These are phyloP conservation scores for Lasioglossum calceatum DNA, from an alignment of 2,888 invertebrate genomes.

Conservation along the genomic window DNA sequence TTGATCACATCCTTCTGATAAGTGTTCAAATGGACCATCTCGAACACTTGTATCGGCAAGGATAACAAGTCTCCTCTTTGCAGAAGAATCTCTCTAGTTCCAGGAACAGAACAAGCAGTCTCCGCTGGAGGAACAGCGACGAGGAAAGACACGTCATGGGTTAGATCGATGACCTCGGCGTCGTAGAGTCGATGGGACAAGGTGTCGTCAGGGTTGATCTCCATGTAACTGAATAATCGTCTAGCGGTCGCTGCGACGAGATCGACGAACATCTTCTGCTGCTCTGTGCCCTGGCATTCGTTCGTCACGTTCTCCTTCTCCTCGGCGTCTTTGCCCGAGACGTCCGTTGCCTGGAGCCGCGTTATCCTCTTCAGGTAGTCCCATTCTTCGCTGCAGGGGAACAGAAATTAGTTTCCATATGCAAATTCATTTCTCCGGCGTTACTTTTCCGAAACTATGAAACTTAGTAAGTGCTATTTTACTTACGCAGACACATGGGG, in stretches of 20 bases:
- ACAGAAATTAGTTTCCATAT: background rate
- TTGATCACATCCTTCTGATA: slow-evolving; percentile 96
- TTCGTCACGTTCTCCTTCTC: slow-evolving; percentile 80
- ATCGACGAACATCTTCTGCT: slow-evolving; percentile 92
- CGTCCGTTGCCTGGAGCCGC: slow-evolving; percentile 82
- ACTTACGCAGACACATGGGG: slow-evolving; percentile 97
- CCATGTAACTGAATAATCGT: slow-evolving; percentile 92
- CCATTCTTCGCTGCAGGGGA: slow-evolving; percentile 96
- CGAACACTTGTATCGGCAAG: slow-evolving; percentile 96
- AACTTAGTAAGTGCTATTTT: background rate
- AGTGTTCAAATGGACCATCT: slow-evolving; percentile 97
- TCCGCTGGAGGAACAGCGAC: slow-evolving; percentile 97
- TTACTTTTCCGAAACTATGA: no score
- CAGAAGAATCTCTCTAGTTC: slow-evolving; percentile 93
- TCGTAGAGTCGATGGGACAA: slow-evolving; percentile 94
- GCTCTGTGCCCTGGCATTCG: slow-evolving; percentile 86
- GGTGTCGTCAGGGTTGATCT: slow-evolving; percentile 89
- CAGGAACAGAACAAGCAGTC: slow-evolving; percentile 95
- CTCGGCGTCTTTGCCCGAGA: slow-evolving; percentile 82
- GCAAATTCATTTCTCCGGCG: background rate
- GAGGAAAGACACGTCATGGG: slow-evolving; percentile 95
- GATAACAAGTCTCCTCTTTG: slow-evolving; percentile 94
- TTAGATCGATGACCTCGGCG: slow-evolving; percentile 96
- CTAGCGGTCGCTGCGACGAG: slow-evolving; percentile 91
- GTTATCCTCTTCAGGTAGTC: slow-evolving; percentile 90